A percentile compares a stretch with the other conserved stretches of the same genome.
phyloP scores from a whole-genome alignment of 2,797 vertebrate genomes.

The Amazona ochrocephala region DNA sequence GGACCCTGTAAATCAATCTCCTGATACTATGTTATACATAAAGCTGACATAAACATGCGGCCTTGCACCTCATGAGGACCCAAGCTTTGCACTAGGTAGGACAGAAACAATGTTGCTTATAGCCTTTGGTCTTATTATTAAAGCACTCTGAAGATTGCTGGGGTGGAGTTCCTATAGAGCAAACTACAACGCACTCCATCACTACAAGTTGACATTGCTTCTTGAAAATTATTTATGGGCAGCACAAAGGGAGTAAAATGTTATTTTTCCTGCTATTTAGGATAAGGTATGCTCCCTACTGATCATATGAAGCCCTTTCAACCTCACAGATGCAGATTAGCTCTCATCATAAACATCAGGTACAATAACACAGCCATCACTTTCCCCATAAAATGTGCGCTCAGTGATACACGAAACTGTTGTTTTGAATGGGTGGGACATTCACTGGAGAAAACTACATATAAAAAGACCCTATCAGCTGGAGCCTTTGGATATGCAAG shows the following conservation, averaged over 20 bases:
- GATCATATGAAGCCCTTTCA: background rate
- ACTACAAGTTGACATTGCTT: background rate
- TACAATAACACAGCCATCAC: background rate
- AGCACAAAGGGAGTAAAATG: background rate
- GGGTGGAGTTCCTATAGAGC: background rate
- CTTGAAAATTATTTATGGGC: constrained; percentile 11
- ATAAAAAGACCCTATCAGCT: background rate
- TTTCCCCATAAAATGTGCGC: background rate
- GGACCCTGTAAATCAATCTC: background rate
- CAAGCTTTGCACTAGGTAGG: background rate
- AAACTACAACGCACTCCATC: background rate
- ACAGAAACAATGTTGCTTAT: background rate
- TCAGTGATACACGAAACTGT: background rate
- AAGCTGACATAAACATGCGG: background rate
- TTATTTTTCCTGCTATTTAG: background rate
- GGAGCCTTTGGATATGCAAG: background rate
- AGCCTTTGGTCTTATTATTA: background rate
- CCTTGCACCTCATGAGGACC: background rate
- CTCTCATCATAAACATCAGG: background rate
- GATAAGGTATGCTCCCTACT: background rate
- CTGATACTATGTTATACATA: background rate
- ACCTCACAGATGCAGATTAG: background rate
- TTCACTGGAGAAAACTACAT: background rate
- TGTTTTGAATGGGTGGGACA: background rate
- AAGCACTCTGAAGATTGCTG: background rate